phyloP scores from a whole-genome alignment of 2,797 vertebrate genomes.

The Melanotaenia pygmaea region DNA sequence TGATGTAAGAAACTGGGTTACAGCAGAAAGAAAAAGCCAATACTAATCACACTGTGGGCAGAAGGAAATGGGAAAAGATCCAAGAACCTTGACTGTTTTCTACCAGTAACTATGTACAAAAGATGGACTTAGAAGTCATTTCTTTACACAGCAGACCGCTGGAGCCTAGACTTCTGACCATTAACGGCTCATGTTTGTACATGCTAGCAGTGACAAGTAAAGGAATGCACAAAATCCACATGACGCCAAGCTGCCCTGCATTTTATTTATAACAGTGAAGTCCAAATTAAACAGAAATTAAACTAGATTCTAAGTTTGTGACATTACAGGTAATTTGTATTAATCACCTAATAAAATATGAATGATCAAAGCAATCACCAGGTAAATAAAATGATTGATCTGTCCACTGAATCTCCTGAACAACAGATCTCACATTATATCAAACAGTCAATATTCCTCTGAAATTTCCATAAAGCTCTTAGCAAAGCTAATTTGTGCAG shows the following conservation, averaged over 20 bases:
- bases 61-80: slow-evolving; percentile 8
- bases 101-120: neutral
- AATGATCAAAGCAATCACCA: too few relatives aligned
- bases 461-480: too few relatives aligned
- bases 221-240: neutral
- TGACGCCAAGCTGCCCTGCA: neutral
- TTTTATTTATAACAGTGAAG: neutral
- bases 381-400: too few relatives aligned
- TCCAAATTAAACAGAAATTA: neutral
- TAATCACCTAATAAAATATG: too few relatives aligned
- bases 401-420: too few relatives aligned
- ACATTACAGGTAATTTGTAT: too few relatives aligned
- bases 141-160: neutral
- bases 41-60: slow-evolving; percentile 24
- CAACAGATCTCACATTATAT: too few relatives aligned
- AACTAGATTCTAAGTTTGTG: neutral
- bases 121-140: neutral
- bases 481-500: too few relatives aligned
- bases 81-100: neutral
- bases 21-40: slow-evolving; percentile 25
- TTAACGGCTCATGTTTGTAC: neutral
- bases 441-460: too few relatives aligned
- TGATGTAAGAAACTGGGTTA: slow-evolving; percentile 49
- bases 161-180: neutral
- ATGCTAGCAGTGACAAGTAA: neutral